Percentiles rank a stretch among this genome's conserved stretches.
Conservation (phyloP, 2,888 invertebrate species). For the Drosophila subsilvestris region DNA sequence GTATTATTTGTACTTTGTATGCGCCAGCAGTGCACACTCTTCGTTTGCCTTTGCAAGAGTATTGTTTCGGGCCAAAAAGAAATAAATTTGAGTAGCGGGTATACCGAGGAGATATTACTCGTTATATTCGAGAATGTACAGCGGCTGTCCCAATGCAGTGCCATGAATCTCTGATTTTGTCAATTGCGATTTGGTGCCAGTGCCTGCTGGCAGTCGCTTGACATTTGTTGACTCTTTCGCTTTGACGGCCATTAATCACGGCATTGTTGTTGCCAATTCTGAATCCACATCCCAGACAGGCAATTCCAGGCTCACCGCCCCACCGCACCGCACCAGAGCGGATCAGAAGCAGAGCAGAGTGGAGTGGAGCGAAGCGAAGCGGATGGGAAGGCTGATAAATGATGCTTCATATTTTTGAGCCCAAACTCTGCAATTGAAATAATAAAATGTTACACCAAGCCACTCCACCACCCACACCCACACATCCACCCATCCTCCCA, state of each 20-base stretch:
- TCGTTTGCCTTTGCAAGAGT: too few relatives aligned
- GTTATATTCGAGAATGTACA: not conserved
- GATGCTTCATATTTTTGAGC: constrained; percentile 74
- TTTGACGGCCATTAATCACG: constrained; percentile 79
- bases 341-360: not conserved
- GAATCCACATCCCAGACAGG: constrained; percentile 63
- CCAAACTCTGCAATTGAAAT: constrained; percentile 68
- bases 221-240: constrained; percentile 79
- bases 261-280: constrained; percentile 75
- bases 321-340: not conserved
- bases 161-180: constrained; percentile 1
- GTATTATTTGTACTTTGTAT: too few relatives aligned
- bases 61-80: too few relatives aligned
- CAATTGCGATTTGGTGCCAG: constrained; percentile 1
- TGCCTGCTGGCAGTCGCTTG: constrained; percentile 39
- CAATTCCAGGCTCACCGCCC: constrained; percentile 3
- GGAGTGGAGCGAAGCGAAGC: constrained; percentile 9
- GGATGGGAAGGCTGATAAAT: constrained; percentile 61
- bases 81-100: too few relatives aligned
- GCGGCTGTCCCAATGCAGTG: too few relatives aligned
- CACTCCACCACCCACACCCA: not conserved
- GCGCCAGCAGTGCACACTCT: too few relatives aligned
- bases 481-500: not conserved
- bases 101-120: too few relatives aligned
- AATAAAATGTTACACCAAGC: constrained; percentile 61